Evolutionary conservation across 2,888 invertebrate genomes (phyloP).

Genomic region (Alentia gelatinosa): DNA sequence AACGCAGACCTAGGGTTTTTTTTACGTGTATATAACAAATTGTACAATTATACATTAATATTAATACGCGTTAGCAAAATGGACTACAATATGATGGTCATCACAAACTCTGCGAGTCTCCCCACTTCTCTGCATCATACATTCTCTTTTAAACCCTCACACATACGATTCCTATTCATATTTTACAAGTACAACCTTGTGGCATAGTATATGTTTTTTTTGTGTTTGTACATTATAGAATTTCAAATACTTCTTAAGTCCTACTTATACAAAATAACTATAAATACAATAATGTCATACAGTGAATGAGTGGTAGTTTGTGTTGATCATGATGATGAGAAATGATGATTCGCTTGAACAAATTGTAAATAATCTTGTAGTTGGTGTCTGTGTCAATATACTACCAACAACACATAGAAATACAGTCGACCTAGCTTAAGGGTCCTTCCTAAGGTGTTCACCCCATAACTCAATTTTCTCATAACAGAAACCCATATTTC

Average conservation of each 20-base stretch:
- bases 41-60: neutral
- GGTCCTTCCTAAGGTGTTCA: too few relatives aligned
- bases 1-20: neutral
- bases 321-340: too few relatives aligned
- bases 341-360: too few relatives aligned
- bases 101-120: conserved; percentile 14
- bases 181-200: neutral
- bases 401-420: too few relatives aligned
- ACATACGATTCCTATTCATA: neutral
- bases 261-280: conserved; percentile 26
- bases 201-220: neutral
- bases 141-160: neutral
- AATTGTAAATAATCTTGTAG: too few relatives aligned
- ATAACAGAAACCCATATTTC: too few relatives aligned
- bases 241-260: neutral
- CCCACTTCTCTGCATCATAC: neutral
- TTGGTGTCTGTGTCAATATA: too few relatives aligned
- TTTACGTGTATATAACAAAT: neutral
- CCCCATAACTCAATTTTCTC: too few relatives aligned
- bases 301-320: too few relatives aligned
- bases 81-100: neutral
- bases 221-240: neutral
- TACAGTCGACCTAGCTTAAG: too few relatives aligned
- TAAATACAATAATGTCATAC: conserved; percentile 1
- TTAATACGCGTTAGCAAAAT: neutral